These are phyloP conservation scores for Catharus bicknelli DNA, from an alignment of 2,113 vertebrate species.

Conservation along the genomic window DNA sequence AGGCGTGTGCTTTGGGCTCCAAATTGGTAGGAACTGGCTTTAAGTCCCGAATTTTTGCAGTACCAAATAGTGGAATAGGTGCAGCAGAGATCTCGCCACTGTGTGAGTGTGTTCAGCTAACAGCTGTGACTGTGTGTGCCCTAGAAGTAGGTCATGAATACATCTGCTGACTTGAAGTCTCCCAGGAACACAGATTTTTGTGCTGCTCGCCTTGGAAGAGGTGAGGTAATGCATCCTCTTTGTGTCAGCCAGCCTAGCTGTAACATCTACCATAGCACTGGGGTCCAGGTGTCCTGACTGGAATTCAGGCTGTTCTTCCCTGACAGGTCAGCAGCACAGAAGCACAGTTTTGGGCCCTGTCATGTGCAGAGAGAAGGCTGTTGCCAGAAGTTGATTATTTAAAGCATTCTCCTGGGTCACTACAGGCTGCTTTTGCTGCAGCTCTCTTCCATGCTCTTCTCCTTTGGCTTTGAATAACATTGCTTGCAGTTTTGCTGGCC, in stretches of 20 bases:
- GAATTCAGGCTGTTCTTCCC: not conserved
- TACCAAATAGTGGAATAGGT: not conserved
- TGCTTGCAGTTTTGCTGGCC: not conserved
- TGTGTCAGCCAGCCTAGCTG: not conserved
- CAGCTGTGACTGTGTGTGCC: not conserved
- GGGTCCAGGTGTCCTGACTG: not conserved
- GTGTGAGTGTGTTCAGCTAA: not conserved
- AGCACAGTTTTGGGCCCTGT: not conserved
- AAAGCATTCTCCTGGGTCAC: not conserved
- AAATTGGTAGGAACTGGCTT: not conserved
- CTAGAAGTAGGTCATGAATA: not conserved
- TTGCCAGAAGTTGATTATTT: not conserved
- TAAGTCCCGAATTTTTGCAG: accelerated
- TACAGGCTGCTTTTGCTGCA: not conserved
- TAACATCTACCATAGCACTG: not conserved
- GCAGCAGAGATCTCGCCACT: not conserved
- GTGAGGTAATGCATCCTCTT: not conserved
- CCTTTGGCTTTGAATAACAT: not conserved
- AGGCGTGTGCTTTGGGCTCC: not conserved
- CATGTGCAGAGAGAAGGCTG: not conserved
- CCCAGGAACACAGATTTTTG: not conserved
- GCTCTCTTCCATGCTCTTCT: not conserved
- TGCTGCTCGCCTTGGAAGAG: not conserved
- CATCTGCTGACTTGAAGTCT: not conserved
- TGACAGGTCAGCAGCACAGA: not conserved